Evolutionary conservation across 1,140 invertebrate genomes (phyloP), one percentile per base, ranked within the genome.

Genomic region (Choristoneura fumiferana): DNA sequence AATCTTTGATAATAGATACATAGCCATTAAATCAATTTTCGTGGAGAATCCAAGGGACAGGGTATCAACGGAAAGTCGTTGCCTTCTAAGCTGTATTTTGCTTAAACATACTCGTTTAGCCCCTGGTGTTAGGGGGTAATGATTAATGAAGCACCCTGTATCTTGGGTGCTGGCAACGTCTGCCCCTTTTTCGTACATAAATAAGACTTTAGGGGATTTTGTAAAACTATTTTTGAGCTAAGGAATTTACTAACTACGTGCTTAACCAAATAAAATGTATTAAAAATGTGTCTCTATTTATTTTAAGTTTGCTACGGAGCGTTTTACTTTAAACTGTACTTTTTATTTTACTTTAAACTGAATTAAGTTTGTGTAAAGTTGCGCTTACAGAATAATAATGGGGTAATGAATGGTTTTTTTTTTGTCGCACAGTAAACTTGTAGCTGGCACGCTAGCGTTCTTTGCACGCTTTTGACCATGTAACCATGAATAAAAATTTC

Each of bases 71-170:
- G 70, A 74, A 81, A 83, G 73, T 71, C 43, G 66, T 67, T 79
- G 73, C 63, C 74, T 84, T 83, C 71, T 70, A 65, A 75, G 69
- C 69, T 71, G 63, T 79, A 69, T 77, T 77, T 75, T 68, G 77
- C 61, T 81, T 78, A 76, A 82, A 83, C 76, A 80, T 78, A 80
- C 78, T 80, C 78, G 72, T 84, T 78, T 78, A 70, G 67, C 73
- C 73, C 66, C 57, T 58, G 68, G 71, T 68, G 69, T 84, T 73
- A 78, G 62, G 71, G 63, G 74, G 71, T 57, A 73, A 81, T 87
- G 81, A 86, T 86, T 83, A 84, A 87, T 87, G 80, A 78, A 81
- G 43, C 78, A 69, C 73, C 62, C 61, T 64, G 66, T 61, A 67
- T 52, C 69, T 65, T 70, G n/a, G 22, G 39, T 65, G 65, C 67